These are phyloP conservation scores for Rhea americana DNA, from an alignment of 2,113 vertebrate genomes.

Conservation along the genomic window DNA sequence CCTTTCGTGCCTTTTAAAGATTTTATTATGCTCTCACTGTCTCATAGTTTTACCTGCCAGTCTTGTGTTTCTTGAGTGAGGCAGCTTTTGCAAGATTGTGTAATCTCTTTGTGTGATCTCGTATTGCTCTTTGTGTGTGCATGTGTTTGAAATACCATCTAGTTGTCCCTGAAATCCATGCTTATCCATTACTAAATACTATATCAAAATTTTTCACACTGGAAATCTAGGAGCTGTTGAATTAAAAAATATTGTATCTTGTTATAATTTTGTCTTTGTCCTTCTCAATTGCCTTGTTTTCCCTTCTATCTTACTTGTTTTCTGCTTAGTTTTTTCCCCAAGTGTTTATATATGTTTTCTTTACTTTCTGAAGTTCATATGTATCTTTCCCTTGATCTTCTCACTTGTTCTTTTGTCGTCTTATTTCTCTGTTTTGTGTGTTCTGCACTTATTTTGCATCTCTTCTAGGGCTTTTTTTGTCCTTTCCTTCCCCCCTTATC, in stretches of 20 bases:
- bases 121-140: not conserved
- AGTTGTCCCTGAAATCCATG: not conserved
- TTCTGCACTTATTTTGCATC: not conserved
- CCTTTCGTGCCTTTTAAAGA: not conserved
- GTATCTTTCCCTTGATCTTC: not conserved
- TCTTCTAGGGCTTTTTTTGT: not conserved
- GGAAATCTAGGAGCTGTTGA: not conserved
- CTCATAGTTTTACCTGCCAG: not conserved
- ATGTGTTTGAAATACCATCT: not conserved
- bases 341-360: not conserved
- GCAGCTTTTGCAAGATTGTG: not conserved
- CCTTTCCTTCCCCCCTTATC: not conserved
- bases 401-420: fast-evolving
- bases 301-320: not conserved
- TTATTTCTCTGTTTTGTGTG: not conserved
- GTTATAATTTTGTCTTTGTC: not conserved
- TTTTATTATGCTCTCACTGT: not conserved
- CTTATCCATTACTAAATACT: not conserved
- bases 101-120: not conserved
- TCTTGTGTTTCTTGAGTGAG: not conserved
- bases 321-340: not conserved
- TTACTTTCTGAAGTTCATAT: not conserved
- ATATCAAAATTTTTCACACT: not conserved
- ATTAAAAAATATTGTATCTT: not conserved
- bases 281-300: not conserved